A percentile compares a stretch with the other conserved stretches of the same genome.
Evolutionary conservation across 1,140 invertebrate genomes (phyloP).

Genomic region (Aphaenogaster rudis): DNA sequence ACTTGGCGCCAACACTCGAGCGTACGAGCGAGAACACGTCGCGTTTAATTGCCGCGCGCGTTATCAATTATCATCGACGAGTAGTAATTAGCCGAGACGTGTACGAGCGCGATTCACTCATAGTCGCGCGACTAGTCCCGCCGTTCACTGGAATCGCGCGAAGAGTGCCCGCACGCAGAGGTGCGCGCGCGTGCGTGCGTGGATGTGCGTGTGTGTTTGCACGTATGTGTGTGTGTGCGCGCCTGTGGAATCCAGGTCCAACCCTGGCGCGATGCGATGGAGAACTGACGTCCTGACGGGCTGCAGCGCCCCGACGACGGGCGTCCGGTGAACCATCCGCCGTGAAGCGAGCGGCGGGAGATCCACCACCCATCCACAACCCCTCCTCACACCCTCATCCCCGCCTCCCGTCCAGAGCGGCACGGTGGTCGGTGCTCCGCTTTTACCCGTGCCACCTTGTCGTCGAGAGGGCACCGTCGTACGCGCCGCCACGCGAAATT

Average conservation of each 20-base stretch:
- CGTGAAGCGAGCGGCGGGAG: constrained; percentile 67
- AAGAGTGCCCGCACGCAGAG: not conserved
- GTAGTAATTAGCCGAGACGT: not conserved
- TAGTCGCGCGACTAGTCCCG: constrained; percentile 35
- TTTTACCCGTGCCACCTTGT: constrained; percentile 51
- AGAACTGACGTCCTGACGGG: constrained; percentile 80
- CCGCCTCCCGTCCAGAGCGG: constrained; percentile 13
- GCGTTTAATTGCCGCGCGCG: constrained; percentile 35
- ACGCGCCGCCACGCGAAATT: constrained; percentile 43
- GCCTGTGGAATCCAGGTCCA: constrained; percentile 60
- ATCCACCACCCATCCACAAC: constrained; percentile 66
- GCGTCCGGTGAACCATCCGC: constrained; percentile 76
- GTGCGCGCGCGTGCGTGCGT: constrained; percentile 37
- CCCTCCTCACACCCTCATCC: constrained; percentile 7
- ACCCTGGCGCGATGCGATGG: constrained; percentile 80
- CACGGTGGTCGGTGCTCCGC: constrained; percentile 42
- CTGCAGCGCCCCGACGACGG: constrained; percentile 81
- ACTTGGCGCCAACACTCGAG: constrained; percentile 24
- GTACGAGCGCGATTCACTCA: constrained; percentile 48
- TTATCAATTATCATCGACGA: constrained; percentile 35
- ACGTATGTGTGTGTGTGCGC: constrained; percentile 9
- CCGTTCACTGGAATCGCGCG: constrained; percentile 34
- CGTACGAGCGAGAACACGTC: constrained; percentile 6
- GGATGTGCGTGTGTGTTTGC: not conserved
- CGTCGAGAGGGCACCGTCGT: constrained; percentile 61